A percentile compares a stretch with the other conserved stretches of the same genome.
Conservation (phyloP, 2,113 vertebrate genomes). For the human region DNA sequence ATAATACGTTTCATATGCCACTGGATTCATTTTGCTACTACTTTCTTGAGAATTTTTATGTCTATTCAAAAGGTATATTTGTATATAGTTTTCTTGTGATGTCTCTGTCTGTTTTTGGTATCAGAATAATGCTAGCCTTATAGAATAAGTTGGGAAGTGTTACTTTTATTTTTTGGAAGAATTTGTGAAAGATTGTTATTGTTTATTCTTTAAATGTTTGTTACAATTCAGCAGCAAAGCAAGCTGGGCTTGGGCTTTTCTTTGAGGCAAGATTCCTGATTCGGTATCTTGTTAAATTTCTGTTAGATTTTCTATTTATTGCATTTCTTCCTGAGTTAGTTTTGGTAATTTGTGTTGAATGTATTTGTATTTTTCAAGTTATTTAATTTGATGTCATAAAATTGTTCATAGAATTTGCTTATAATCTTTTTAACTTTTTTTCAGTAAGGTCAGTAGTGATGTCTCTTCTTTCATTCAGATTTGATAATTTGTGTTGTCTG, state of each 20-base stretch:
- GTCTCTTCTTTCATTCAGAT: too few relatives aligned
- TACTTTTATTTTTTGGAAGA: not conserved
- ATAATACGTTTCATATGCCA: not conserved
- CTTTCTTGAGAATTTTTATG: not conserved
- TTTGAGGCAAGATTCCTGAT: not conserved
- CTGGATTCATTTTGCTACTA: not conserved
- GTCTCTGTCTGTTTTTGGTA: not conserved
- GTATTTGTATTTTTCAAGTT: not conserved
- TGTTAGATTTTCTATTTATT: not conserved
- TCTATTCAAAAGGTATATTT: not conserved
- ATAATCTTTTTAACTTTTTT: too few relatives aligned
- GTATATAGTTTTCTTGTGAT: not conserved
- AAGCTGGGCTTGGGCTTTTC: not conserved
- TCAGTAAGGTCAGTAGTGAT: too few relatives aligned
- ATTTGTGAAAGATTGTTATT: not conserved
- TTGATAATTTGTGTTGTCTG: too few relatives aligned
- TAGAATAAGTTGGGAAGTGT: not conserved
- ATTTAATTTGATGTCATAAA: not conserved
- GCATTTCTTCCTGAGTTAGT: not conserved
- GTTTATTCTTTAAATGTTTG: not conserved
- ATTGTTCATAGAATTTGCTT: too few relatives aligned
- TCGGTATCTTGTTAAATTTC: not conserved
- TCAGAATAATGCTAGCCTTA: not conserved
- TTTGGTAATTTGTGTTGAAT: not conserved
- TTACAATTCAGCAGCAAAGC: not conserved